A percentile compares a stretch with the other conserved stretches of the same genome.
phyloP scores from a whole-genome alignment of 2,113 vertebrate genomes.

The Rhea americana region DNA sequence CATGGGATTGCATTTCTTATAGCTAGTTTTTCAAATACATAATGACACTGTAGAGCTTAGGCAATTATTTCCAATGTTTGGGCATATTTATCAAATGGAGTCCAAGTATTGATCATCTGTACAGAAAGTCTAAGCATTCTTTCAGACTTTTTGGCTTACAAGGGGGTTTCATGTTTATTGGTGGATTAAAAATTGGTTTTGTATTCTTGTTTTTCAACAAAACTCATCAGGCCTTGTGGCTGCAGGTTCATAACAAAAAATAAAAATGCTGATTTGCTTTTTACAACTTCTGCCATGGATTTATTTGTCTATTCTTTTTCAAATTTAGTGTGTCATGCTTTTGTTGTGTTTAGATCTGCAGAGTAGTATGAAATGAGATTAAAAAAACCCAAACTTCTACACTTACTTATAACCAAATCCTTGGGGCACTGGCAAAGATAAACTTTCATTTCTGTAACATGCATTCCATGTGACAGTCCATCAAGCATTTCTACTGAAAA shows the following conservation, averaged over 20 bases:
- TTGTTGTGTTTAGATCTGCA: neutral
- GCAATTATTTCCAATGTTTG: slow-evolving; percentile 53
- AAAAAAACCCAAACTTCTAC: no score
- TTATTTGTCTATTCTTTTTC: neutral
- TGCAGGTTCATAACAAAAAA: neutral
- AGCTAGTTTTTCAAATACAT: neutral
- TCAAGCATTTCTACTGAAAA: neutral
- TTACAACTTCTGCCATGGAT: neutral
- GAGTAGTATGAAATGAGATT: neutral
- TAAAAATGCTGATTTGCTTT: neutral
- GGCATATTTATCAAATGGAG: slow-evolving; percentile 50
- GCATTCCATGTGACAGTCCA: neutral
- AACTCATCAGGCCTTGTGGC: neutral
- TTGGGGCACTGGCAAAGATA: neutral
- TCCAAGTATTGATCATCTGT: slow-evolving; percentile 48
- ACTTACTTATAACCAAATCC: neutral
- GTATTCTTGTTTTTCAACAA: slow-evolving; percentile 9
- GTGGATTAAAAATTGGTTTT: neutral
- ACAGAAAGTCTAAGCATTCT: slow-evolving; percentile 21
- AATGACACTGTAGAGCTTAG: neutral
- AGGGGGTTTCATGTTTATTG: neutral
- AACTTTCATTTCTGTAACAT: accelerated
- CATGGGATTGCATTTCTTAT: slow-evolving; percentile 20
- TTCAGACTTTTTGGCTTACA: neutral
- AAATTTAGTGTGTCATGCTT: neutral